These are phyloP conservation scores for Agrilus biguttatus DNA, from an alignment of 2,888 invertebrate species.

Conservation along the genomic window DNA sequence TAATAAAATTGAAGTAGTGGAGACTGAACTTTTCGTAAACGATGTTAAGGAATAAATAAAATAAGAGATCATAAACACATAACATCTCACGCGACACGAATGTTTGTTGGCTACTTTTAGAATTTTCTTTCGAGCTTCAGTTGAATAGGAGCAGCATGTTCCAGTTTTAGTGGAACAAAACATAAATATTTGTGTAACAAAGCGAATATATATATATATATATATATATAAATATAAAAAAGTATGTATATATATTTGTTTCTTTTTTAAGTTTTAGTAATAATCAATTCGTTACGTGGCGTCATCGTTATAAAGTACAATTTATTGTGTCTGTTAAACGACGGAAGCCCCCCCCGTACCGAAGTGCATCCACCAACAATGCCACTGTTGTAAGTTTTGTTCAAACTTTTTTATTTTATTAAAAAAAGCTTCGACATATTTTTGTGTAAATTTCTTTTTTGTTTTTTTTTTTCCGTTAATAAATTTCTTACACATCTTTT, in stretches of 20 bases:
- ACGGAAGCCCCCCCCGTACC: no score
- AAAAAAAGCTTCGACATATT: no score
- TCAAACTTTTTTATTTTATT: no score
- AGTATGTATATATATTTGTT: slow-evolving; percentile 3
- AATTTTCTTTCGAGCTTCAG: no score
- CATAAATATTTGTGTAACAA: slow-evolving; percentile 2
- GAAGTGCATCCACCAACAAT: no score
- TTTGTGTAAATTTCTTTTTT: no score
- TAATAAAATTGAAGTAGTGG: slow-evolving; percentile 24
- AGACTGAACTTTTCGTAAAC: slow-evolving; percentile 20
- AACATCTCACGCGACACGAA: slow-evolving; percentile 1
- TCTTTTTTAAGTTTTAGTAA: neutral
- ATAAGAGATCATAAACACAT: slow-evolving; percentile 6
- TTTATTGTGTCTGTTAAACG: no score
- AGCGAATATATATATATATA: slow-evolving; percentile 1
- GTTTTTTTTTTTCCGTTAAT: no score
- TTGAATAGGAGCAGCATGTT: slow-evolving; percentile 13
- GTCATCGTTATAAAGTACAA: no score
- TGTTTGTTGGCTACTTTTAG: neutral
- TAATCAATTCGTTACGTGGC: neutral
- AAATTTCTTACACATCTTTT: no score
- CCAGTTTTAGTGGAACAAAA: slow-evolving; percentile 35
- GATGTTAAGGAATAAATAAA: slow-evolving; percentile 3
- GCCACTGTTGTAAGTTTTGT: no score
- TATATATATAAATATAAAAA: no score